These are phyloP conservation scores for Belonocnema kinseyi DNA, from an alignment of 1,140 invertebrate genomes.

Conservation along the genomic window DNA sequence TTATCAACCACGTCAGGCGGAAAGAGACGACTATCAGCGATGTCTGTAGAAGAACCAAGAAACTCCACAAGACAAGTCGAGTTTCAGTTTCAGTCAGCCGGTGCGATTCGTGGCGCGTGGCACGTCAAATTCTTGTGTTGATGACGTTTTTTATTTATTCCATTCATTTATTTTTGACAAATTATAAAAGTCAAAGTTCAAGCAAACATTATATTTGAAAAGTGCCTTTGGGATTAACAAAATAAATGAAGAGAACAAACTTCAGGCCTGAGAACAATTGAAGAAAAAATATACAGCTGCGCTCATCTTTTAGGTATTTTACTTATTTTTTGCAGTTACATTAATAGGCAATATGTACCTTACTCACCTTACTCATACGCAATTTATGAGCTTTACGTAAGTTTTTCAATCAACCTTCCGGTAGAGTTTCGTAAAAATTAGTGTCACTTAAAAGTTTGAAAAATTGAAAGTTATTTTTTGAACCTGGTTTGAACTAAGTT, in stretches of 20 bases:
- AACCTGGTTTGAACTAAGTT: too few relatives aligned
- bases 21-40: constrained; percentile 12
- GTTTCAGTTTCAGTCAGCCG: constrained; percentile 21
- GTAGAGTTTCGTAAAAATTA: background rate
- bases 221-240: constrained; percentile 1
- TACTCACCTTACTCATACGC: background rate
- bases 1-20: constrained; percentile 8
- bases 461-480: too few relatives aligned
- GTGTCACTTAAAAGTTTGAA: too few relatives aligned
- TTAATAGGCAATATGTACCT: background rate
- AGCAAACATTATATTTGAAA: background rate
- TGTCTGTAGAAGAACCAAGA: background rate
- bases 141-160: background rate
- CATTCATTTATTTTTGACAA: background rate
- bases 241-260: background rate
- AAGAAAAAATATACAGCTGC: constrained; percentile 12
- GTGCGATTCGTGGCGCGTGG: constrained; percentile 12
- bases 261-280: background rate
- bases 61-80: background rate
- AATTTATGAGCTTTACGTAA: constrained; percentile 11
- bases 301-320: constrained; percentile 20
- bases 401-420: background rate
- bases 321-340: constrained; percentile 1
- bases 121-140: background rate
- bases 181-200: background rate